Conservation (phyloP, 2,888 invertebrate genomes). For the Liopterus haemorrhoidalis region DNA sequence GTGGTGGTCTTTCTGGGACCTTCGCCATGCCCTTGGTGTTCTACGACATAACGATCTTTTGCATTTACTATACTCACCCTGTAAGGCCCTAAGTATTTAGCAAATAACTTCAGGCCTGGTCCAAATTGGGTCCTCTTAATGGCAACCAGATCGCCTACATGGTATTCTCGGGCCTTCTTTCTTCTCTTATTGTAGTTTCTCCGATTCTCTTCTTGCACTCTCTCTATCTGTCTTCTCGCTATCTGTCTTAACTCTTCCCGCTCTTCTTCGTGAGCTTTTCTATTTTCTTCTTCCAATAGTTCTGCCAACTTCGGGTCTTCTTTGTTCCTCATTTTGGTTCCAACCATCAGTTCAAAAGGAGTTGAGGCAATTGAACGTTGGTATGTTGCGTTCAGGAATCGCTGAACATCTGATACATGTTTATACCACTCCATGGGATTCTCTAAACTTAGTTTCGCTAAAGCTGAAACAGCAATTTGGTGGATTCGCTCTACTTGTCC, state of each 20-base stretch:
- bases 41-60: slow-evolving; percentile 28
- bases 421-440: slow-evolving; percentile 21
- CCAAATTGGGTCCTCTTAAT: slow-evolving; percentile 29
- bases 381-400: slow-evolving; percentile 15
- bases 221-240: slow-evolving; percentile 24
- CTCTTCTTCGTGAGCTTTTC: slow-evolving; percentile 16
- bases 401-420: slow-evolving; percentile 13
- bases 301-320: slow-evolving; percentile 18
- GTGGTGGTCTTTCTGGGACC: too few relatives aligned
- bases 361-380: slow-evolving; percentile 16
- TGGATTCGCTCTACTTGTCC: slow-evolving; percentile 25
- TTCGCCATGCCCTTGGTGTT: too few relatives aligned
- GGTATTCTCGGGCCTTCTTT: slow-evolving; percentile 22
- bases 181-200: slow-evolving; percentile 13
- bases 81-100: slow-evolving; percentile 30
- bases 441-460: slow-evolving; percentile 19
- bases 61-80: slow-evolving; percentile 23
- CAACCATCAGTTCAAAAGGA: slow-evolving; percentile 22
- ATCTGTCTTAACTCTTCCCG: slow-evolving; percentile 13
- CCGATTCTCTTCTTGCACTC: slow-evolving; percentile 24
- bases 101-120: slow-evolving; percentile 27
- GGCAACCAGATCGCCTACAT: slow-evolving; percentile 25
- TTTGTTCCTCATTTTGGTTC: slow-evolving; percentile 20
- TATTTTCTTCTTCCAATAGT: slow-evolving; percentile 23
- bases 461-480: slow-evolving; percentile 20